A percentile compares a stretch with the other conserved stretches of the same genome.
Evolutionary conservation across 2,113 vertebrate genomes (phyloP).

Genomic region (Myrmophylax atrothorax): DNA sequence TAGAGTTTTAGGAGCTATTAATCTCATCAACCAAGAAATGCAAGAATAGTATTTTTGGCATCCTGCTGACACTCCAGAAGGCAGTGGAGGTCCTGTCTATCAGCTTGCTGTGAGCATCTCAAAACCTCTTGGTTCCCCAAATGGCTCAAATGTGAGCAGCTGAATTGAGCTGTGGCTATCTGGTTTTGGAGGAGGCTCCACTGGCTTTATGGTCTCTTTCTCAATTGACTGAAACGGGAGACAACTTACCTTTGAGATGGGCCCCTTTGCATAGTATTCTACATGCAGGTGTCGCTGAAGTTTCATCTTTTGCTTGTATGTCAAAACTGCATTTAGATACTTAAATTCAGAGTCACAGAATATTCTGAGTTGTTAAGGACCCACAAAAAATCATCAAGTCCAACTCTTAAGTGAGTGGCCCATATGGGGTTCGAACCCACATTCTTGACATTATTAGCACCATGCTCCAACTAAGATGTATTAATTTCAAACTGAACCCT

Average conservation of each 20-base stretch:
- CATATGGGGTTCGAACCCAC: not conserved
- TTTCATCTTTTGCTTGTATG: not conserved
- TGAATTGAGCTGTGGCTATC: not conserved
- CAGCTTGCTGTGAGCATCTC: not conserved
- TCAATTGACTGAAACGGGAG: not conserved
- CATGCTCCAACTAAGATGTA: not conserved
- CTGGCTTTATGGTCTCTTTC: not conserved
- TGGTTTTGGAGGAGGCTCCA: not conserved
- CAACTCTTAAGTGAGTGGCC: not conserved
- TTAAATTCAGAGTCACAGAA: not conserved
- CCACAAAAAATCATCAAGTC: not conserved
- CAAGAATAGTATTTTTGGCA: not conserved
- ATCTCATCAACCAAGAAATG: not conserved
- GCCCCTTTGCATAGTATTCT: not conserved
- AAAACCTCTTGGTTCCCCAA: not conserved
- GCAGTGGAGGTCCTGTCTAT: not conserved
- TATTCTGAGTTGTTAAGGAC: not conserved
- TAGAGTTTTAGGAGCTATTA: not conserved
- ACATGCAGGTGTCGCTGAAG: not conserved
- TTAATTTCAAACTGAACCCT: not conserved
- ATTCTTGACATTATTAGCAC: not conserved
- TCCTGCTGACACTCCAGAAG: not conserved
- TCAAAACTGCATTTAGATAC: not conserved
- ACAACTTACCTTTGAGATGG: not conserved
- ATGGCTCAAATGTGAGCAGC: not conserved